Conservation (phyloP, 1,140 invertebrate genomes). For the Melanaphis sacchari region DNA sequence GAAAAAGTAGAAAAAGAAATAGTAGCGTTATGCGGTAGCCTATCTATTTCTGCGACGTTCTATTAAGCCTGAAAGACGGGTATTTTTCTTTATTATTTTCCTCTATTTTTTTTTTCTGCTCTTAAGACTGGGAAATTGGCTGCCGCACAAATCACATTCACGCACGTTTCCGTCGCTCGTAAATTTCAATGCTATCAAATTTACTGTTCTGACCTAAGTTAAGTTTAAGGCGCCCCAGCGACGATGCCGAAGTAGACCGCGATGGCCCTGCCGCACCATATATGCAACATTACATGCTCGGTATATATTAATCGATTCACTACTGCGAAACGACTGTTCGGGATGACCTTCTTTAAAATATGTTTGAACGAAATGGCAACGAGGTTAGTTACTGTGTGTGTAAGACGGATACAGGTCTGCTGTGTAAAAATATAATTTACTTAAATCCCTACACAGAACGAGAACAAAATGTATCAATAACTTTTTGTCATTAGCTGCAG, state of each 20-base stretch:
- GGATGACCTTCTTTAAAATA: neutral
- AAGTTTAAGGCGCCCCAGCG: neutral
- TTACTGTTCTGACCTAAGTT: neutral
- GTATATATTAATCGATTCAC: neutral
- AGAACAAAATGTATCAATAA: neutral
- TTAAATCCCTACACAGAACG: neutral
- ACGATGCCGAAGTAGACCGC: neutral
- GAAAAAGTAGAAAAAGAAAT: neutral
- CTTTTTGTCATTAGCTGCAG: neutral
- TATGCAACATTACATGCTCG: neutral
- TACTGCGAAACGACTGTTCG: neutral
- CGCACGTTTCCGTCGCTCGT: slow-evolving; percentile 9
- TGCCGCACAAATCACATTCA: slow-evolving; percentile 8
- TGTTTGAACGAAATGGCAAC: neutral
- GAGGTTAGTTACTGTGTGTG: neutral
- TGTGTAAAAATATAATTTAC: neutral
- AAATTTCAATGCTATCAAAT: slow-evolving; percentile 16
- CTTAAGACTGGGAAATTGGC: neutral
- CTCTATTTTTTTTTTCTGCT: neutral
- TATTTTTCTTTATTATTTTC: slow-evolving; percentile 15
- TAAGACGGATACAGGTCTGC: neutral
- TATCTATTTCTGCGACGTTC: neutral
- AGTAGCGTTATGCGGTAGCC: neutral
- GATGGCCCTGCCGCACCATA: neutral
- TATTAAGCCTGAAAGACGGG: neutral